A percentile compares a stretch with the other conserved stretches of the same genome.
These are phyloP conservation scores for Forficula auricularia DNA, from an alignment of 1,140 invertebrate species.

Conservation along the genomic window DNA sequence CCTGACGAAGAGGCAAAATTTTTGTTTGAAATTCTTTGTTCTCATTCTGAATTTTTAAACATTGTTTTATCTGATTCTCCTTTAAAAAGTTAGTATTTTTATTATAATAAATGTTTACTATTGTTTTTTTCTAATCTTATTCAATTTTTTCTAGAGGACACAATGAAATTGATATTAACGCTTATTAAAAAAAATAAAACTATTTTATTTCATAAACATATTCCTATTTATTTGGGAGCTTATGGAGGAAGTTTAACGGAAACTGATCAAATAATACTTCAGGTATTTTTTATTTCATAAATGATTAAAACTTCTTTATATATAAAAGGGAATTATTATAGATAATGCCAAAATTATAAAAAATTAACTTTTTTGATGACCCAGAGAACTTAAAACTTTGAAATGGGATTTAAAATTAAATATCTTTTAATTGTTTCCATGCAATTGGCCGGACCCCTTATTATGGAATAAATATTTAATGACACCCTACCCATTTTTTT, in stretches of 20 bases:
- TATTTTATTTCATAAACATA: slow-evolving; percentile 39
- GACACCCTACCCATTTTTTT: no score
- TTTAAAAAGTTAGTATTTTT: slow-evolving; percentile 30
- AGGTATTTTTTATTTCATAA: slow-evolving; percentile 18
- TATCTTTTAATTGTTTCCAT: no score
- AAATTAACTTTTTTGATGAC: no score
- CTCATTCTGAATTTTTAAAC: slow-evolving; percentile 54
- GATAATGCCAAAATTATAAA: no score
- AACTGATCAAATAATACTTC: slow-evolving; percentile 41
- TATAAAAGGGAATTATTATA: slow-evolving; percentile 35
- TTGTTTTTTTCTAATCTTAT: slow-evolving; percentile 26
- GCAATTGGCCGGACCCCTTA: no score
- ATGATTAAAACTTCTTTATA: slow-evolving; percentile 40
- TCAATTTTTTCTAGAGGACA: no score
- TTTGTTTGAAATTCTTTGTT: slow-evolving; percentile 51
- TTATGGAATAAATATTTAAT: no score
- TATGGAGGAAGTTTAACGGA: slow-evolving; percentile 46
- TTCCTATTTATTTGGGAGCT: slow-evolving; percentile 49
- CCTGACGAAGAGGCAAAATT: slow-evolving; percentile 32
- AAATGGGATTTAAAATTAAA: no score
- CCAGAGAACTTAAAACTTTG: no score
- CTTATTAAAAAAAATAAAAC: slow-evolving; percentile 38
- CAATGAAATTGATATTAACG: slow-evolving; percentile 36
- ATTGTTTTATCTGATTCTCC: slow-evolving; percentile 32
- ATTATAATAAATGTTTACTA: slow-evolving; percentile 7